phyloP scores from a whole-genome alignment of 2,888 invertebrate genomes.

The Saturnia pavonia region DNA sequence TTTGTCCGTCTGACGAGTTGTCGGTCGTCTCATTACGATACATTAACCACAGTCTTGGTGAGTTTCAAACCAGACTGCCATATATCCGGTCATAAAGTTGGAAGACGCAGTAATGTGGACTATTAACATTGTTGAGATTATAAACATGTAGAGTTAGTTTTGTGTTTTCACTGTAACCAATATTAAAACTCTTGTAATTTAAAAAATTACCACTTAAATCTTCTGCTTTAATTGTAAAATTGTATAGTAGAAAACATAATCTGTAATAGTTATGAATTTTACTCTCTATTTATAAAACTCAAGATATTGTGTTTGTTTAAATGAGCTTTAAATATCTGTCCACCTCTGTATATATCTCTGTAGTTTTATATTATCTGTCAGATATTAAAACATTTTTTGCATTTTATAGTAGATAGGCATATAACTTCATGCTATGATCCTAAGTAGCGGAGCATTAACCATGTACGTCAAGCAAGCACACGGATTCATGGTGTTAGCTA shows the following conservation, averaged over 20 bases:
- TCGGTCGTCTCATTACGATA: conserved; percentile 46
- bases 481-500: too few relatives aligned
- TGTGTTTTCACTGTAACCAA: background rate
- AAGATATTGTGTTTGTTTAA: too few relatives aligned
- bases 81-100: conserved; percentile 12
- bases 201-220: background rate
- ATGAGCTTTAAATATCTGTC: too few relatives aligned
- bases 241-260: background rate
- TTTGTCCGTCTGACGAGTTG: conserved; percentile 38
- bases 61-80: conserved; percentile 19
- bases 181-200: background rate
- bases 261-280: background rate
- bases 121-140: conserved; percentile 3
- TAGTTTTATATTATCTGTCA: too few relatives aligned
- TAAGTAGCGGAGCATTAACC: too few relatives aligned
- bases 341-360: too few relatives aligned
- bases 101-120: conserved; percentile 1
- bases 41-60: conserved; percentile 42
- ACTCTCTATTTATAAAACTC: background rate
- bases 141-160: background rate
- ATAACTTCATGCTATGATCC: too few relatives aligned
- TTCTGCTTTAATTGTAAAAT: background rate
- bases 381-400: too few relatives aligned
- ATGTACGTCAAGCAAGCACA: too few relatives aligned
- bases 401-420: too few relatives aligned